These are phyloP conservation scores for Virgularia gustaviana DNA, from an alignment of 92 coral and sea anemone species.

Conservation along the genomic window DNA sequence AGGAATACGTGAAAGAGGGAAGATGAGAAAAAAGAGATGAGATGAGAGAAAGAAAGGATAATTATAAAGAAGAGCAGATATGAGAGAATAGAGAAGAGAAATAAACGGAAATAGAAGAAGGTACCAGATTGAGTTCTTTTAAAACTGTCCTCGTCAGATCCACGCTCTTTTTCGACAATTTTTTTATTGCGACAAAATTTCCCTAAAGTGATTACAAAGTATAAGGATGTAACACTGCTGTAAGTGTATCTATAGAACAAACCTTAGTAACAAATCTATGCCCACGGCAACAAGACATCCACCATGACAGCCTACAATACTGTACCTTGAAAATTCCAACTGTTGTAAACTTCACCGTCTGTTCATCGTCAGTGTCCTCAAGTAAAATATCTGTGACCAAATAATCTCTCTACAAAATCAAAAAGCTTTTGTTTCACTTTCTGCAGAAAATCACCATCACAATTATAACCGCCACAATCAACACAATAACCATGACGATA, in stretches of 20 bases:
- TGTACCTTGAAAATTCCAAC: slow-evolving; percentile 78
- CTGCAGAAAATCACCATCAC: not conserved
- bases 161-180: slow-evolving; percentile 61
- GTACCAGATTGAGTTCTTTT: slow-evolving; percentile 81
- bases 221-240: no score
- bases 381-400: slow-evolving; percentile 5
- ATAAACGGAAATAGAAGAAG: no score
- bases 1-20: no score
- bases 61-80: no score
- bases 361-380: slow-evolving; percentile 15
- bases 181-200: slow-evolving; percentile 77
- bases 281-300: not conserved
- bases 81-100: not conserved
- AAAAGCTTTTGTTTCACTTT: no score
- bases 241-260: no score
- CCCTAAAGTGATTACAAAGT: slow-evolving; percentile 49
- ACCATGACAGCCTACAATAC: not conserved
- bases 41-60: no score
- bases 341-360: slow-evolving; percentile 56
- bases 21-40: no score
- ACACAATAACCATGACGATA: no score
- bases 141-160: slow-evolving; percentile 63
- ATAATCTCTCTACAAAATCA: slow-evolving; percentile 10
- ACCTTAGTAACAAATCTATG: no score
- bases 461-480: not conserved